A percentile compares a stretch with the other conserved stretches of the same genome.
Evolutionary conservation across 2,113 vertebrate species (phyloP).

Genomic region (Gymnorhina tibicen): DNA sequence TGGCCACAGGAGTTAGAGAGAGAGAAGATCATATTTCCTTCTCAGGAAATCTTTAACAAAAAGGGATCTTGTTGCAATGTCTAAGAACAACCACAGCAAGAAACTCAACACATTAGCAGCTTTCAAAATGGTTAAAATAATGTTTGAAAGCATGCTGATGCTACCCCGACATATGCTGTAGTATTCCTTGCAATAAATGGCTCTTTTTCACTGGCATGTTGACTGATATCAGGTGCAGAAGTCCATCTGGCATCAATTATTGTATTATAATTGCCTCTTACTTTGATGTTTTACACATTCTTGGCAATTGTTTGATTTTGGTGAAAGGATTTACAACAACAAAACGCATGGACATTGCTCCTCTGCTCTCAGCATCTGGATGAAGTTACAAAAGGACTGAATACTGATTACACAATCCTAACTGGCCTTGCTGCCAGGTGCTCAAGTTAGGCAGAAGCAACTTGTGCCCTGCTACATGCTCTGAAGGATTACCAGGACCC

Average conservation of each 20-base stretch:
- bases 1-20: not conserved
- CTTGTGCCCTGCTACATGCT: not conserved
- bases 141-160: not conserved
- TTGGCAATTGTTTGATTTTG: not conserved
- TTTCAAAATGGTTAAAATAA: not conserved
- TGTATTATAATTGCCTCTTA: not conserved
- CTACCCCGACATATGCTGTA: not conserved
- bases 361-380: not conserved
- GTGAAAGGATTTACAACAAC: conserved; percentile 4
- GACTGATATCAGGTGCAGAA: not conserved
- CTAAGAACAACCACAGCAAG: not conserved
- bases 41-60: not conserved
- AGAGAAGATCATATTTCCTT: not conserved
- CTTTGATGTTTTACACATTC: not conserved
- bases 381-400: not conserved
- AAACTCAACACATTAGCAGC: not conserved
- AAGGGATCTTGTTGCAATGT: not conserved
- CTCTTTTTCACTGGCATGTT: not conserved
- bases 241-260: conserved; percentile 5
- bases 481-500: not conserved
- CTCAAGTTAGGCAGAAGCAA: not conserved
- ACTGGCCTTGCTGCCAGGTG: not conserved
- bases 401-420: not conserved
- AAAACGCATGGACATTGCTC: not conserved
- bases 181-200: not conserved